Evolutionary conservation across 2,888 invertebrate genomes (phyloP).

Genomic region (Acanthopleura granulata): DNA sequence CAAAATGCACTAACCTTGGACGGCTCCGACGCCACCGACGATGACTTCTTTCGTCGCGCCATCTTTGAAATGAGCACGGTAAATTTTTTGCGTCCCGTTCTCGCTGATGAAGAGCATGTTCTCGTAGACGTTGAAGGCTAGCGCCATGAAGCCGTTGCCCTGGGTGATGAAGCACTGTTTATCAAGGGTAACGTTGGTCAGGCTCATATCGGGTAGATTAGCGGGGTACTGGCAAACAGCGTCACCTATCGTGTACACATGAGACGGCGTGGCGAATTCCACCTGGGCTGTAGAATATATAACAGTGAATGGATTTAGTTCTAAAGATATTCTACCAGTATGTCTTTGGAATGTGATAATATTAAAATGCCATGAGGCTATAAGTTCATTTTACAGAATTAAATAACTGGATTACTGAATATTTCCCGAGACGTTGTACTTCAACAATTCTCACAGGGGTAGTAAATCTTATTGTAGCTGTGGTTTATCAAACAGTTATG

Average conservation of each 20-base stretch:
- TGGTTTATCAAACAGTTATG: too few species aligned
- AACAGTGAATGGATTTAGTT: too few species aligned
- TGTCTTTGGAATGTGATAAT: too few species aligned
- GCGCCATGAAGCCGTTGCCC: slow-evolving; percentile 51
- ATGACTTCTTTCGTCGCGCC: slow-evolving; percentile 49
- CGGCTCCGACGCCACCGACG: slow-evolving; percentile 57
- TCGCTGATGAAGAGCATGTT: slow-evolving; percentile 57
- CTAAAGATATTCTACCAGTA: too few species aligned
- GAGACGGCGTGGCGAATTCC: slow-evolving; percentile 39
- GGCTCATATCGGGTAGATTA: slow-evolving; percentile 62
- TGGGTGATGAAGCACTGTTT: slow-evolving; percentile 76
- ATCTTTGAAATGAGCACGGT: slow-evolving; percentile 47
- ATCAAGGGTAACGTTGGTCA: slow-evolving; percentile 53
- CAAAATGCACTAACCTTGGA: slow-evolving; percentile 45
- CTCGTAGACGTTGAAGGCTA: slow-evolving; percentile 51
- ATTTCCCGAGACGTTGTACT: too few species aligned
- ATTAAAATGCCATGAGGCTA: too few species aligned
- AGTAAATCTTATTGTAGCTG: too few species aligned
- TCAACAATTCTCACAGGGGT: too few species aligned
- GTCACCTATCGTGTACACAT: slow-evolving; percentile 59
- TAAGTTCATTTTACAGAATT: too few species aligned
- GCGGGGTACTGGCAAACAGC: slow-evolving; percentile 66
- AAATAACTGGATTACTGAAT: too few species aligned
- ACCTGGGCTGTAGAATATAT: not conserved
- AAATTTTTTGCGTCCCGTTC: slow-evolving; percentile 58